phyloP scores from a whole-genome alignment of 2,113 vertebrate genomes.

The Fregata magnificens region DNA sequence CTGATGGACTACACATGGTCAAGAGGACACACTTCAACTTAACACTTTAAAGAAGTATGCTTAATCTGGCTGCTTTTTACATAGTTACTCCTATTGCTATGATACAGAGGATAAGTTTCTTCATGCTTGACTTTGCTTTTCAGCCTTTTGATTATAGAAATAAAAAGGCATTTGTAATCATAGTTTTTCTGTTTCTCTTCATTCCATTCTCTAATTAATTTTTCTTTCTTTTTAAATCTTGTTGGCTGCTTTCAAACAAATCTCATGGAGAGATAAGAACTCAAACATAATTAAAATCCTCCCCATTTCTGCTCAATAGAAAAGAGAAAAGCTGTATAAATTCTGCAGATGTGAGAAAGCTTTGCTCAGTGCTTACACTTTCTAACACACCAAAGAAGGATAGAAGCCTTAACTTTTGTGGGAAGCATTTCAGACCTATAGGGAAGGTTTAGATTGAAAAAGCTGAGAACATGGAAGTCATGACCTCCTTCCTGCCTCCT shows the following conservation, averaged over 20 bases:
- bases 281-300: neutral
- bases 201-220: neutral
- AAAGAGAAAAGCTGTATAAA: neutral
- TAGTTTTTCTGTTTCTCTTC: neutral
- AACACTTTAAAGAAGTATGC: neutral
- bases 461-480: neutral
- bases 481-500: neutral
- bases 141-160: neutral
- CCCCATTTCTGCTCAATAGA: neutral
- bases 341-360: neutral
- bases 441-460: neutral
- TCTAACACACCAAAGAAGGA: neutral
- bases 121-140: neutral
- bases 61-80: neutral
- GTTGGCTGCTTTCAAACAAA: neutral
- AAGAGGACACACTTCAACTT: neutral
- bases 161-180: neutral
- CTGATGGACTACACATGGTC: neutral
- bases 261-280: neutral
- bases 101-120: neutral
- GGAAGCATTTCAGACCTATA: neutral
- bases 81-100: neutral
- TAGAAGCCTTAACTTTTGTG: neutral
- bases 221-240: neutral
- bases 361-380: neutral